Evolutionary conservation across 2,113 vertebrate genomes (phyloP).

Genomic region (Caretta caretta): DNA sequence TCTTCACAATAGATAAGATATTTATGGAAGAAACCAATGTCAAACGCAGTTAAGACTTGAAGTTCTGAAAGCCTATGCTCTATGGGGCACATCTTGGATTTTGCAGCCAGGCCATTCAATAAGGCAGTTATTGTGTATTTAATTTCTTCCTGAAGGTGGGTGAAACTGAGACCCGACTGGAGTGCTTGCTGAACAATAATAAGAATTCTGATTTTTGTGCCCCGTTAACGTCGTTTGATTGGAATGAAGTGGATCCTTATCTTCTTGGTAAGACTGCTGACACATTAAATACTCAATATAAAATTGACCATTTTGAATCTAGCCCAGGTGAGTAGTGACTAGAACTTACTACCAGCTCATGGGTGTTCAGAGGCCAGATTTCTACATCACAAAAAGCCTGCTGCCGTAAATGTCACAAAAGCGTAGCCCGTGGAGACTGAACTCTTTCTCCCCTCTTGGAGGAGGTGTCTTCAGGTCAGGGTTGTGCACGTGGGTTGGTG

Average conservation of each 20-base stretch:
- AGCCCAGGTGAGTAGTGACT: neutral
- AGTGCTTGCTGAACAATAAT: conserved; percentile 99
- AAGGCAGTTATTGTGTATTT: neutral
- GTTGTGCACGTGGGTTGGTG: neutral
- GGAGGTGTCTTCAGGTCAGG: neutral
- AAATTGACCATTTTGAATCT: neutral
- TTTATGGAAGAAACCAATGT: neutral
- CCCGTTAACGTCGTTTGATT: conserved; percentile 98
- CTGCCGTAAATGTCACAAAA: neutral
- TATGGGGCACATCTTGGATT: neutral
- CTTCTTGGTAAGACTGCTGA: conserved; percentile 87
- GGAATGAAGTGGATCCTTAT: conserved; percentile 99
- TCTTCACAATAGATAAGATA: neutral
- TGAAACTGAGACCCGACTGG: conserved; percentile 96
- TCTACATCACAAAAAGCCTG: neutral
- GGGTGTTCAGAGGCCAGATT: neutral
- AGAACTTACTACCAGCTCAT: neutral
- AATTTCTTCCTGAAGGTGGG: conserved; percentile 86
- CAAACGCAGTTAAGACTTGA: neutral
- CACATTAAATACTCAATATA: neutral
- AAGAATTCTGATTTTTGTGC: conserved; percentile 99
- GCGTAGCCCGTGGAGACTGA: neutral
- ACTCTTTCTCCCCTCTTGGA: neutral
- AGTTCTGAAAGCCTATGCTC: neutral
- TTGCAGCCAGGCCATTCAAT: neutral